phyloP scores from a whole-genome alignment of 2,888 invertebrate genomes.

The Hirtodrosophila confusa region DNA sequence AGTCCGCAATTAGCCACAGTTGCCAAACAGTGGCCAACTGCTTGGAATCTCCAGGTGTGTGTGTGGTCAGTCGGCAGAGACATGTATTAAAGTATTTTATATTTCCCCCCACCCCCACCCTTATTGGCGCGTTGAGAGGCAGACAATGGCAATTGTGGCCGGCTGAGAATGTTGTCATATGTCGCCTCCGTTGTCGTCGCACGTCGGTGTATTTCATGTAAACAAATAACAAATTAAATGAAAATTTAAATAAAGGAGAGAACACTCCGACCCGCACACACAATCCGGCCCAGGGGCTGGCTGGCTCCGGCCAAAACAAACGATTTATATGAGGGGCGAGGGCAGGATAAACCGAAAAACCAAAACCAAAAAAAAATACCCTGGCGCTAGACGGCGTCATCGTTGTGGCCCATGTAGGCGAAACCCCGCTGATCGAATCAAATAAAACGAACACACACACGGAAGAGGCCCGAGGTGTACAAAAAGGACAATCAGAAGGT shows the following conservation, averaged over 20 bases:
- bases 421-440: constrained; percentile 83
- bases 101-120: constrained; percentile 8
- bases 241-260: constrained; percentile 75
- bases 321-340: constrained; percentile 68
- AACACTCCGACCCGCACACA: constrained; percentile 40
- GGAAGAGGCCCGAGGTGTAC: constrained; percentile 31
- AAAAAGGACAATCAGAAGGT: constrained; percentile 78
- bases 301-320: constrained; percentile 44
- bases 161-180: constrained; percentile 79
- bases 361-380: constrained; percentile 23
- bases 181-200: constrained; percentile 73
- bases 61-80: constrained; percentile 59
- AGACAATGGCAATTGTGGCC: constrained; percentile 76
- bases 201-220: constrained; percentile 75
- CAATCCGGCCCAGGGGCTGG: constrained; percentile 38
- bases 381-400: constrained; percentile 62
- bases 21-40: constrained; percentile 60
- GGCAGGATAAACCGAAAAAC: constrained; percentile 68
- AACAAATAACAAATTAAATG: constrained; percentile 81
- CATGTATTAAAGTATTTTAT: constrained; percentile 28
- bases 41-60: constrained; percentile 40
- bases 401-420: constrained; percentile 78
- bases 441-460: constrained; percentile 73
- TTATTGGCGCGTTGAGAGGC: constrained; percentile 54
- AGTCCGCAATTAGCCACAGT: constrained; percentile 68